Conservation (phyloP, 2,113 vertebrate species). For the Potamarius usumacintae region DNA sequence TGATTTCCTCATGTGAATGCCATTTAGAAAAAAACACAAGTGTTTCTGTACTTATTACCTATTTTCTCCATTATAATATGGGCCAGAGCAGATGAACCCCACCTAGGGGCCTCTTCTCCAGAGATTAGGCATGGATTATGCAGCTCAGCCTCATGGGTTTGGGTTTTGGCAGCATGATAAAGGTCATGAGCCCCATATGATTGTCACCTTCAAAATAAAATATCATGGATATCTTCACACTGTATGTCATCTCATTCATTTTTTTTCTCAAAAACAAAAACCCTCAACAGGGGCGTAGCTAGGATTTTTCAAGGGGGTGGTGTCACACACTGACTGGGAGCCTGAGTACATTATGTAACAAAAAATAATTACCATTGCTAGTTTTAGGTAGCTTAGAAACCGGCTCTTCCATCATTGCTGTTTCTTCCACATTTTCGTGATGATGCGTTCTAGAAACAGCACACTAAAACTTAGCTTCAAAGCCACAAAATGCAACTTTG, state of each 20-base stretch:
- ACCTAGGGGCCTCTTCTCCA: slow-evolving; percentile 48
- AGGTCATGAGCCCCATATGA: slow-evolving; percentile 46
- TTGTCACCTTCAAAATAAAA: slow-evolving; percentile 28
- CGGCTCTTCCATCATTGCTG: no score
- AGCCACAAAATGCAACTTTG: no score
- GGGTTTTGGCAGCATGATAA: slow-evolving; percentile 43
- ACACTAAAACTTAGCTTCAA: no score
- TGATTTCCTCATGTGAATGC: background rate
- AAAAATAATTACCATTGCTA: no score
- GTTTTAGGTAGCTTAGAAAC: no score
- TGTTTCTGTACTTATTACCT: background rate
- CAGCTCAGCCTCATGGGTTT: slow-evolving; percentile 43
- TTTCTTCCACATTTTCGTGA: no score
- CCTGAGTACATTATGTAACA: no score
- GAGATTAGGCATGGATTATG: slow-evolving; percentile 51
- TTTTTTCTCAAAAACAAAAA: background rate
- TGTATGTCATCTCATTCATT: background rate
- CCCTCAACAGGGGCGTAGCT: no score
- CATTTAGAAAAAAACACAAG: background rate
- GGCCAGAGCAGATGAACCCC: slow-evolving; percentile 51
- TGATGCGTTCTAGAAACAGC: no score
- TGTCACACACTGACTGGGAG: no score
- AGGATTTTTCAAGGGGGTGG: no score
- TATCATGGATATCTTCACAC: slow-evolving; percentile 24
- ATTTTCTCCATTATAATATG: slow-evolving; percentile 29